Evolutionary conservation across 2,888 invertebrate species (phyloP).

Genomic region (Micropterix aruncella): DNA sequence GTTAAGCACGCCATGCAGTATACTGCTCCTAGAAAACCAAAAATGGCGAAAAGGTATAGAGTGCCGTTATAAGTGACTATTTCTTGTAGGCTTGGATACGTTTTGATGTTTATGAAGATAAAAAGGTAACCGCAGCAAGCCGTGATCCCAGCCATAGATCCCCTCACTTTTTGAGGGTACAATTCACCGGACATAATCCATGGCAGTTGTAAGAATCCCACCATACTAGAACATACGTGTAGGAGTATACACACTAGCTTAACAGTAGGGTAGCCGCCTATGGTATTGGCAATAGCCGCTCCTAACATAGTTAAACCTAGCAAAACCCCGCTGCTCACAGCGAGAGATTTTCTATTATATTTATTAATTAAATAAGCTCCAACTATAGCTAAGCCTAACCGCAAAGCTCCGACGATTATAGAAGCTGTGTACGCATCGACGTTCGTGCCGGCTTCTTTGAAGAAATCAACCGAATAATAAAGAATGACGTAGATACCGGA

Average conservation of each 20-base stretch:
- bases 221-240: conserved; percentile 60
- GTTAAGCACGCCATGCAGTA: conserved; percentile 48
- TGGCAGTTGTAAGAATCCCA: conserved; percentile 57
- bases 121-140: conserved; percentile 55
- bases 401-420: conserved; percentile 51
- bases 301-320: conserved; percentile 50
- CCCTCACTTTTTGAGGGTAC: conserved; percentile 52
- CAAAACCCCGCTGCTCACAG: conserved; percentile 48
- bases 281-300: conserved; percentile 41
- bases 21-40: conserved; percentile 43
- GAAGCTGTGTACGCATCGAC: conserved; percentile 54
- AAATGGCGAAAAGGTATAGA: conserved; percentile 45
- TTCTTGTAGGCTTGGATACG: conserved; percentile 47
- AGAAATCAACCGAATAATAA: conserved; percentile 58
- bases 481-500: conserved; percentile 60
- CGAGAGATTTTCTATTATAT: conserved; percentile 46
- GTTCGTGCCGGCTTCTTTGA: conserved; percentile 49
- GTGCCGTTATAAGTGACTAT: conserved; percentile 46
- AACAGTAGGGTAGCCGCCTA: conserved; percentile 34
- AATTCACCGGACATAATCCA: conserved; percentile 65
- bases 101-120: conserved; percentile 56
- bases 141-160: conserved; percentile 54
- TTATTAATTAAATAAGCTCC: conserved; percentile 52
- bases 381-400: conserved; percentile 50
- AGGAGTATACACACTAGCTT: conserved; percentile 46